A percentile compares a stretch with the other conserved stretches of the same genome.
phyloP scores from a whole-genome alignment of 35 echinoderm and acorn worm species.

The Ophiothrix spiculata region DNA sequence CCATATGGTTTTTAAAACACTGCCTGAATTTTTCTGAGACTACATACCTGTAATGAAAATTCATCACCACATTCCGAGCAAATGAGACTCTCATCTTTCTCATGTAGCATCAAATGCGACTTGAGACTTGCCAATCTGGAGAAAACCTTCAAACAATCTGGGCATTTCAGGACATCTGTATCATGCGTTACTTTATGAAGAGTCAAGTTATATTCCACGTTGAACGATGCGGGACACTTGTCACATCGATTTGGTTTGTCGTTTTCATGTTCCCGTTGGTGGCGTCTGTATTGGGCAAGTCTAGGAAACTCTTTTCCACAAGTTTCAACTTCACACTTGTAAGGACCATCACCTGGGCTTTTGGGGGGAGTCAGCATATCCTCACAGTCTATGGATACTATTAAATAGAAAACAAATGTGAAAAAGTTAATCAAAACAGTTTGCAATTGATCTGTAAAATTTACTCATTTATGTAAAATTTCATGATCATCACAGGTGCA shows the following conservation, averaged over 20 bases:
- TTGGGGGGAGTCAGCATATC: constrained; percentile 6
- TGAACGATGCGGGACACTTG: constrained; percentile 69
- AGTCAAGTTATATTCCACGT: constrained; percentile 91
- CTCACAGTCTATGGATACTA: neutral
- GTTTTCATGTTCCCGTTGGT: constrained; percentile 64
- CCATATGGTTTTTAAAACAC: too few species aligned
- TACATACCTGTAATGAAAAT: constrained; percentile 81
- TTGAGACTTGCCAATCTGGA: constrained; percentile 92
- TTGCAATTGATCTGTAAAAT: too few species aligned
- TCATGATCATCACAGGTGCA: too few species aligned
- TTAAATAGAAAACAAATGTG: too few species aligned
- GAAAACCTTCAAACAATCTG: constrained; percentile 87
- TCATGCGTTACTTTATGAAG: constrained; percentile 87
- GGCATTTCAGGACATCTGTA: constrained; percentile 62
- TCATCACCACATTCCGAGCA: constrained; percentile 96
- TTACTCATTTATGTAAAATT: too few species aligned
- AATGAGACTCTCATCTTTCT: constrained; percentile 82
- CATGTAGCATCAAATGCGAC: constrained; percentile 90
- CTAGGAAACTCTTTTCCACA: constrained; percentile 65
- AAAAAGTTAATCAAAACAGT: too few species aligned
- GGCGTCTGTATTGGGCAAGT: constrained; percentile 59
- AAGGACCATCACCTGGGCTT: constrained; percentile 58
- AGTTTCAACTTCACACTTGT: constrained; percentile 63
- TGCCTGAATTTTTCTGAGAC: too few species aligned
- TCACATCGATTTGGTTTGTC: constrained; percentile 88